These are phyloP conservation scores for Pseudonaja textilis DNA, from an alignment of 2,113 vertebrate species.

Conservation along the genomic window DNA sequence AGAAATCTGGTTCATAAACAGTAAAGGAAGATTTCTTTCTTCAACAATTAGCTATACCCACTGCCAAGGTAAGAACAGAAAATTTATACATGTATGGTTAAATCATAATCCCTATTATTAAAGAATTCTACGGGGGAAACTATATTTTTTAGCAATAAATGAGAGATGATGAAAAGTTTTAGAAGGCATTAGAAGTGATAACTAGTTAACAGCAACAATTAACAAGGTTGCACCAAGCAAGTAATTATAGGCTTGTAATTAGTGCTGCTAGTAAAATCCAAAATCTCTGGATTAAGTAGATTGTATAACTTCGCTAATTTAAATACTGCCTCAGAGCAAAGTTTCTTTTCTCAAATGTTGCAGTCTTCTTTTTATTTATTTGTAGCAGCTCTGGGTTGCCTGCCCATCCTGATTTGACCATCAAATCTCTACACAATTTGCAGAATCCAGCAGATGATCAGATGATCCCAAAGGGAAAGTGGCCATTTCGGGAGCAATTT, in stretches of 20 bases:
- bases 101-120: background rate
- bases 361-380: background rate
- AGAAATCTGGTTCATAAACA: constrained; percentile 17
- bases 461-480: background rate
- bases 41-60: background rate
- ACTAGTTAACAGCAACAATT: background rate
- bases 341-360: background rate
- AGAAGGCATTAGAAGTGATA: background rate
- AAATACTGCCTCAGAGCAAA: background rate
- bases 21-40: constrained; percentile 15
- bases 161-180: background rate
- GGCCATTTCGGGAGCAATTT: background rate
- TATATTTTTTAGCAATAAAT: background rate
- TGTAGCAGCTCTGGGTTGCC: background rate
- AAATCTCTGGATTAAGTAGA: background rate
- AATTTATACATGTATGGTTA: background rate
- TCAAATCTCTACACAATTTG: background rate
- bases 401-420: background rate
- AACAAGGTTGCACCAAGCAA: background rate
- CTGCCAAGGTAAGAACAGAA: background rate
- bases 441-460: background rate
- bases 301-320: background rate
- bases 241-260: background rate
- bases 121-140: background rate
- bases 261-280: background rate